A percentile compares a stretch with the other conserved stretches of the same genome.
phyloP scores from a whole-genome alignment of 2,113 vertebrate species.

The Buteo buteo region DNA sequence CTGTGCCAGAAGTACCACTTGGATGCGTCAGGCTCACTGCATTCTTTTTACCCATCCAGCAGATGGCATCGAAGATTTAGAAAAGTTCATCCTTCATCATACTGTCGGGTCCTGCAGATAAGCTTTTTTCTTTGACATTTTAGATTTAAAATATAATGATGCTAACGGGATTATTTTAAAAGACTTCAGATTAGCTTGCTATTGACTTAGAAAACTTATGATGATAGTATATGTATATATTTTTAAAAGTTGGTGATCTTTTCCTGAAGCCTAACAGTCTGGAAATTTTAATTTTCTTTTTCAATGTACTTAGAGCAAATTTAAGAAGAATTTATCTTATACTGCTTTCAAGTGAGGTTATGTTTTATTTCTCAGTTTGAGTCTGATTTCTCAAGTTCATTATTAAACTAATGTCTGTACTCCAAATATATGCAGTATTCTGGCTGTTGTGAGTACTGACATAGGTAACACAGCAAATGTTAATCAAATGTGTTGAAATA shows the following conservation, averaged over 20 bases:
- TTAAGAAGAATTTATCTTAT: neutral
- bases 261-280: neutral
- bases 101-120: accelerated
- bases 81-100: neutral
- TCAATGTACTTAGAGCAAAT: neutral
- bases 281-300: neutral
- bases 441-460: neutral
- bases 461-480: neutral
- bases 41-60: conserved; percentile 56
- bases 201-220: neutral
- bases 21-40: neutral
- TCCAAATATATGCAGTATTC: neutral
- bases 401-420: neutral
- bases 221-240: neutral
- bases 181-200: neutral
- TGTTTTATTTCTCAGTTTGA: neutral
- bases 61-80: conserved; percentile 37
- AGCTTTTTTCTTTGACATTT: neutral
- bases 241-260: neutral
- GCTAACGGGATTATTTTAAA: neutral
- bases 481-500: neutral
- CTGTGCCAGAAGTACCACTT: neutral
- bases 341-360: neutral
- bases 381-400: neutral
- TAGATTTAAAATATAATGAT: neutral